A percentile compares a stretch with the other conserved stretches of the same genome.
Evolutionary conservation across 2,797 vertebrate genomes (phyloP).

Genomic region (Danio choprae): DNA sequence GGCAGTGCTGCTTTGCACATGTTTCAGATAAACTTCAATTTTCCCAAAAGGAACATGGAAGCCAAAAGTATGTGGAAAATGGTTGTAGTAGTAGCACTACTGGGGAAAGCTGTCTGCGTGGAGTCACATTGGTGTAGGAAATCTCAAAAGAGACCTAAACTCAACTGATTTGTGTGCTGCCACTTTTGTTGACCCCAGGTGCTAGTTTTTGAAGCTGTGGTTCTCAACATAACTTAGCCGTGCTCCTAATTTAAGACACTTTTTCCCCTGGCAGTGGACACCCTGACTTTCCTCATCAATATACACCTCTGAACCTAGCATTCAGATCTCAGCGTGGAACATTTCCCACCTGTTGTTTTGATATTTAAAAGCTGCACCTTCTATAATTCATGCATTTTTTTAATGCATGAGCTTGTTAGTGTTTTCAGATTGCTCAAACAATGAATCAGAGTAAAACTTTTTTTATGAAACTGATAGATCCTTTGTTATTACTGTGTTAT

Average conservation of each 20-base stretch:
- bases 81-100: constrained; percentile 79
- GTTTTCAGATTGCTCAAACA: constrained; percentile 2
- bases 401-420: not conserved
- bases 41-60: constrained; percentile 83
- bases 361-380: constrained; percentile 1
- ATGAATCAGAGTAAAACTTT: not conserved
- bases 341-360: constrained; percentile 26
- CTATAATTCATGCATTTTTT: not conserved
- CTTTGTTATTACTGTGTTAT: too few species aligned
- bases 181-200: constrained; percentile 73
- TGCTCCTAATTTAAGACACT: constrained; percentile 69
- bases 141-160: constrained; percentile 63
- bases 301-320: constrained; percentile 39
- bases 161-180: constrained; percentile 78
- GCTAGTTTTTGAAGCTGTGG: constrained; percentile 74
- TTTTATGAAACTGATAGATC: not conserved
- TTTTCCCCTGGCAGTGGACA: constrained; percentile 55
- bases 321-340: constrained; percentile 1
- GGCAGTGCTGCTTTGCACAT: constrained; percentile 64
- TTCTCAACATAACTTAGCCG: constrained; percentile 72
- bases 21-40: constrained; percentile 79
- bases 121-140: constrained; percentile 75
- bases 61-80: constrained; percentile 80
- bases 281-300: constrained; percentile 42
- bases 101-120: constrained; percentile 76